These are phyloP conservation scores for Apeira syringaria DNA, from an alignment of 2,888 invertebrate species.

Conservation along the genomic window DNA sequence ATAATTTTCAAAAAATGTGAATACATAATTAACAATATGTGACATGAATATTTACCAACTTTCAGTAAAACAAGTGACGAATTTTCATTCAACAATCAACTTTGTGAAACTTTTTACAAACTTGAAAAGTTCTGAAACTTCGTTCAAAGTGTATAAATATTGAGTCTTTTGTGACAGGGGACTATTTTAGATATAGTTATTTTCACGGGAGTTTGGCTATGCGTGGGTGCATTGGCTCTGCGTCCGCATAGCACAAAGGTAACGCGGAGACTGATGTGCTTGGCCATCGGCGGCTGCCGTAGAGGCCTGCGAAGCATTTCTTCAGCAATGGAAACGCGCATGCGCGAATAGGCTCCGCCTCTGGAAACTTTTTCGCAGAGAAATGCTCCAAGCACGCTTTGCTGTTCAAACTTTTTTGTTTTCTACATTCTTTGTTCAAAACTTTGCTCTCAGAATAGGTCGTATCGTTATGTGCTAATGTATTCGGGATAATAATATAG, in stretches of 20 bases:
- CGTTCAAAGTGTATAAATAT: conserved; percentile 28
- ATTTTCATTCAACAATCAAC: conserved; percentile 42
- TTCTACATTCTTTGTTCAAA: conserved; percentile 12
- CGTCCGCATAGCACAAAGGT: conserved; percentile 63
- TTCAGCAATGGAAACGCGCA: conserved; percentile 60
- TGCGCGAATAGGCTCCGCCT: conserved; percentile 64
- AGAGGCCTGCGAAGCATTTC: conserved; percentile 63
- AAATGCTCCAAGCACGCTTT: conserved; percentile 21
- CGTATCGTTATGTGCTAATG: conserved; percentile 12
- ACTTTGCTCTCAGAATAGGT: conserved; percentile 8
- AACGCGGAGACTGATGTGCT: conserved; percentile 69
- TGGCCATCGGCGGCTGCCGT: conserved; percentile 54
- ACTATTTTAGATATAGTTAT: conserved; percentile 27
- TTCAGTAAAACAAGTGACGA: conserved; percentile 35
- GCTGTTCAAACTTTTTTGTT: conserved; percentile 38
- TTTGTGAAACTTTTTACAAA: conserved; percentile 38
- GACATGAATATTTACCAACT: conserved; percentile 16
- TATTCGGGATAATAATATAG: too few species aligned
- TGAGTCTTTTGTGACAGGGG: conserved; percentile 5
- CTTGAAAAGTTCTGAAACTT: conserved; percentile 39
- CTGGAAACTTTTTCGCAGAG: conserved; percentile 58
- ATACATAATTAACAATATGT: background rate
- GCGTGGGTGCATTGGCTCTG: conserved; percentile 55
- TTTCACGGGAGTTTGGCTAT: conserved; percentile 44
- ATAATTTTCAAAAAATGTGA: background rate